Evolutionary conservation across 2,888 invertebrate species (phyloP).

Genomic region (Ommatoiulus sabulosus): DNA sequence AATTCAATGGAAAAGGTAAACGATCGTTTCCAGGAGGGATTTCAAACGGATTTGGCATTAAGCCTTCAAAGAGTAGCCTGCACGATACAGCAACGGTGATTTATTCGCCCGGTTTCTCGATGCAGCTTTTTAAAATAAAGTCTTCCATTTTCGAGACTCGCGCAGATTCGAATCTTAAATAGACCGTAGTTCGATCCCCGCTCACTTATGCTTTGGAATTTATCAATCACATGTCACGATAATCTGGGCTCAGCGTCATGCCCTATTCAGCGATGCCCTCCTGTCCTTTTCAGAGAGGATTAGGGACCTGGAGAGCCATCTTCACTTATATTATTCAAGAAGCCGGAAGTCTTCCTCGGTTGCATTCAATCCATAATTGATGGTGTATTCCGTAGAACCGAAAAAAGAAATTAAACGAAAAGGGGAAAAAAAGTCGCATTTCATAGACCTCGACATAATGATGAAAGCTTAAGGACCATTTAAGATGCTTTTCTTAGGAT

Average conservation of each 20-base stretch:
- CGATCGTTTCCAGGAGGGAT: too few species aligned
- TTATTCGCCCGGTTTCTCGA: not conserved
- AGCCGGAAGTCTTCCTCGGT: not conserved
- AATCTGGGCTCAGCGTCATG: slow-evolving; percentile 20
- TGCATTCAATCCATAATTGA: slow-evolving; percentile 25
- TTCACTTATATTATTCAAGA: slow-evolving; percentile 35
- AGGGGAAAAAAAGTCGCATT: not conserved
- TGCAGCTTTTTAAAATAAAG: not conserved
- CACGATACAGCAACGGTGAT: not conserved
- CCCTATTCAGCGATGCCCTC: slow-evolving; percentile 5
- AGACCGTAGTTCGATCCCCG: not conserved
- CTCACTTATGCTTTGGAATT: slow-evolving; percentile 23
- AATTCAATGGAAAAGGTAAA: too few species aligned
- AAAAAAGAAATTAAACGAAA: slow-evolving; percentile 37
- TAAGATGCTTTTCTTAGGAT: not conserved
- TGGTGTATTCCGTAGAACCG: slow-evolving; percentile 2
- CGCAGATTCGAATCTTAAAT: slow-evolving; percentile 14
- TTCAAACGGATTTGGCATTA: too few species aligned
- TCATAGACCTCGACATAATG: not conserved
- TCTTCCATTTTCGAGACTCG: not conserved
- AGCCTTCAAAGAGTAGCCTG: too few species aligned
- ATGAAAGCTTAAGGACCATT: not conserved
- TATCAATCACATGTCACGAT: slow-evolving; percentile 31
- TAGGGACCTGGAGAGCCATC: not conserved
- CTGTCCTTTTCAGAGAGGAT: slow-evolving; percentile 14